Conservation (phyloP, 1,140 invertebrate species). For the Eriocheir sinensis region DNA sequence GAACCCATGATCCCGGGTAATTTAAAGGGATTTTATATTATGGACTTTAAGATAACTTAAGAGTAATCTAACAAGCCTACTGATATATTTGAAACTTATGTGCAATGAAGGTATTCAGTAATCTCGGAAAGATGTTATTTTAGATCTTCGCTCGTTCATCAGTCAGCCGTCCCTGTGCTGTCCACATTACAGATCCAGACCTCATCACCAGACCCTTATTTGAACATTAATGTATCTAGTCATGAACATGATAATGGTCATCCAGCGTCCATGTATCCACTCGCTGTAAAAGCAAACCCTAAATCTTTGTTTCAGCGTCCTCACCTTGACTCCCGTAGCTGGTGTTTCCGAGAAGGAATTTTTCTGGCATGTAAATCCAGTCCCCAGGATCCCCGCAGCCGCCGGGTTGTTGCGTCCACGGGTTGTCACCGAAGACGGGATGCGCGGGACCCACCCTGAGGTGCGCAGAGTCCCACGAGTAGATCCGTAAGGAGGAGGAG, state of each 20-base stretch:
- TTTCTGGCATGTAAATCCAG: slow-evolving; percentile 84
- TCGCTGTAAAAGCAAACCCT: too few relatives aligned
- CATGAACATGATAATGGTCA: too few relatives aligned
- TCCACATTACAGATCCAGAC: too few relatives aligned
- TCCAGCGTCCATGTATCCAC: too few relatives aligned
- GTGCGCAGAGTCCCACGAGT: slow-evolving; percentile 45
- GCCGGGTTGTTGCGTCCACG: slow-evolving; percentile 85
- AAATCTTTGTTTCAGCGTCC: too few relatives aligned
- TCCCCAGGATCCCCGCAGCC: slow-evolving; percentile 85
- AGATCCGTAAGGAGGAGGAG: neutral
- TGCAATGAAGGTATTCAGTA: neutral
- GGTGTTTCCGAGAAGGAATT: slow-evolving; percentile 79
- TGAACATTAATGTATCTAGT: too few relatives aligned
- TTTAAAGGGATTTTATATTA: neutral
- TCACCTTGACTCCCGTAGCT: slow-evolving; percentile 10
- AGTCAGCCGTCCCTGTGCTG: neutral
- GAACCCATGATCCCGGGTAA: too few relatives aligned
- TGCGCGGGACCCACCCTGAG: slow-evolving; percentile 82
- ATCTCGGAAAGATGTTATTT: neutral
- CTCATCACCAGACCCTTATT: too few relatives aligned
- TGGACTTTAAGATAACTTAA: neutral
- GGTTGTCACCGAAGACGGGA: slow-evolving; percentile 82
- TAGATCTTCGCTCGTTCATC: neutral
- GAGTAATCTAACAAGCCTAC: neutral
- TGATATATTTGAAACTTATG: neutral